Conservation (phyloP, 2,888 invertebrate genomes). For the Chaitophorus viminalis region DNA sequence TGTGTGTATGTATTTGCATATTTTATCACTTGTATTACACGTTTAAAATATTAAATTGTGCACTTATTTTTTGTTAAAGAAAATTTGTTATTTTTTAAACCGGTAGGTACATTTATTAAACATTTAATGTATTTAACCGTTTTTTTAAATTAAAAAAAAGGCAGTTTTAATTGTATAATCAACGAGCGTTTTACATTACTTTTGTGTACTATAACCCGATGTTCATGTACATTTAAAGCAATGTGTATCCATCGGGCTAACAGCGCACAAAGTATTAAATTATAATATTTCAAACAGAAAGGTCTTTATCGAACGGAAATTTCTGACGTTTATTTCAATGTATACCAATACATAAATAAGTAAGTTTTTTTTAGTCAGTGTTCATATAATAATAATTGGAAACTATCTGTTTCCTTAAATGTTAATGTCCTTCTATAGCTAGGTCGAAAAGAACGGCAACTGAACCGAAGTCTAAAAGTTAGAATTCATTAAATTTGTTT, state of each 20-base stretch:
- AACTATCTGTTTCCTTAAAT: too few species aligned
- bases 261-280: background rate
- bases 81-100: background rate
- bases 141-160: background rate
- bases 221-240: background rate
- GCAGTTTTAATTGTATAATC: background rate
- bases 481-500: too few species aligned
- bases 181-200: background rate
- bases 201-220: background rate
- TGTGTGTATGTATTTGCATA: background rate
- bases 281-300: background rate
- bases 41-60: background rate
- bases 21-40: background rate
- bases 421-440: too few species aligned
- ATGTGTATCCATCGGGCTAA: background rate
- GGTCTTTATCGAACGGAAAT: background rate
- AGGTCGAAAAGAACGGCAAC: too few species aligned
- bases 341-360: background rate
- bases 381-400: too few species aligned
- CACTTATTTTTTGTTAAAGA: background rate
- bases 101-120: background rate
- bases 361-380: too few species aligned
- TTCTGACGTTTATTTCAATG: background rate
- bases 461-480: too few species aligned
- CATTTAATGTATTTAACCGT: background rate